These are phyloP conservation scores for Brachyptera putata DNA, from an alignment of 2,888 invertebrate species.

Conservation along the genomic window DNA sequence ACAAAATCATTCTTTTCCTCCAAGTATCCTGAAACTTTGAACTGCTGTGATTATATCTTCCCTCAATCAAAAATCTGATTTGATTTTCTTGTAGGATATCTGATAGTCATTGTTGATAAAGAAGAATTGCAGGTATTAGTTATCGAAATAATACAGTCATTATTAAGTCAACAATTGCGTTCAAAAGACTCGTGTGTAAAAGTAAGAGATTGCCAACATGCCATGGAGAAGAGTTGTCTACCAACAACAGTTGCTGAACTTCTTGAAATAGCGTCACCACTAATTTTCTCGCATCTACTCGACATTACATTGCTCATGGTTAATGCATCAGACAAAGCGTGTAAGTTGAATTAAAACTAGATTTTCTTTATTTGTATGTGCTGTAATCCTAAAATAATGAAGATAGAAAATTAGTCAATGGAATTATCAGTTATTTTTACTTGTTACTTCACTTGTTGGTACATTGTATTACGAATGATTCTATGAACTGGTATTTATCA, in stretches of 20 bases:
- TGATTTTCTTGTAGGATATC: not conserved
- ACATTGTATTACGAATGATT: too few species aligned
- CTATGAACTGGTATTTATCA: too few species aligned
- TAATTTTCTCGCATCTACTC: not conserved
- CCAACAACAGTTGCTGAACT: not conserved
- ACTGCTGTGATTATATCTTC: too few species aligned
- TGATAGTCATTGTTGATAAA: not conserved
- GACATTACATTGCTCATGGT: not conserved
- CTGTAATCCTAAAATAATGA: too few species aligned
- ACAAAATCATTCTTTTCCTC: too few species aligned
- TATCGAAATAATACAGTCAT: not conserved
- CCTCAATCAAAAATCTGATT: not conserved
- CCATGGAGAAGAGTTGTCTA: conserved; percentile 3
- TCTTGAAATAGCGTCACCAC: not conserved
- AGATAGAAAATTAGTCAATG: too few species aligned
- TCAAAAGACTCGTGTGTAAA: not conserved
- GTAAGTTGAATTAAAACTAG: too few species aligned
- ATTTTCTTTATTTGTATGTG: too few species aligned
- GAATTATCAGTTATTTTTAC: too few species aligned
- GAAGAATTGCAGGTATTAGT: not conserved
- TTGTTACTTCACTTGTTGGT: too few species aligned
- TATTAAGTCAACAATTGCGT: not conserved
- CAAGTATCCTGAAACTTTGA: too few species aligned
- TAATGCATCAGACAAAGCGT: not conserved
- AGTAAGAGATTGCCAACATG: not conserved